These are phyloP conservation scores for Apodemia mormo DNA, from an alignment of 2,888 invertebrate genomes.

Conservation along the genomic window DNA sequence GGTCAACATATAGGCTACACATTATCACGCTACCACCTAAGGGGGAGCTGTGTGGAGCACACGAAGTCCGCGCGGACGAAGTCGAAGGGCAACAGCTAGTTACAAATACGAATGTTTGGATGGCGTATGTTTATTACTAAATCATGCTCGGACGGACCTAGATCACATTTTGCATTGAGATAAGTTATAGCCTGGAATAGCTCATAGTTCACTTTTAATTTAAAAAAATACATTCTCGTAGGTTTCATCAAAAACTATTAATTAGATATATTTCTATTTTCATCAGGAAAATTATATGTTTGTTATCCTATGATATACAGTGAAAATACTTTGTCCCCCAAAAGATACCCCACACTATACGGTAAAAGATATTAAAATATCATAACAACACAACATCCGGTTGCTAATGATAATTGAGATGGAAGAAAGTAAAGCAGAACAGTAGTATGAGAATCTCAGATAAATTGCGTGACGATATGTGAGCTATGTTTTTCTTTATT, in stretches of 20 bases:
- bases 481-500: constrained; percentile 12
- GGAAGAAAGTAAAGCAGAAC: constrained; percentile 11
- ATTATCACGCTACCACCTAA: too few relatives aligned
- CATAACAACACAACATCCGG: neutral
- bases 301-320: neutral
- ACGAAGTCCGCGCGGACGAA: too few relatives aligned
- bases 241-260: neutral
- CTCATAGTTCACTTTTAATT: too few relatives aligned
- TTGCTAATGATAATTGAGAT: neutral
- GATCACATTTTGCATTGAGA: too few relatives aligned
- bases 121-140: too few relatives aligned
- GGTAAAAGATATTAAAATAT: neutral
- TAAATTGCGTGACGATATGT: constrained; percentile 7
- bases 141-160: too few relatives aligned
- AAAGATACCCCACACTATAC: neutral
- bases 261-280: neutral
- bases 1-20: too few relatives aligned
- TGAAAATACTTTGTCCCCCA: neutral
- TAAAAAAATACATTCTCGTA: too few relatives aligned
- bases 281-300: neutral
- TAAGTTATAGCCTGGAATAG: too few relatives aligned
- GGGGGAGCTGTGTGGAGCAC: too few relatives aligned
- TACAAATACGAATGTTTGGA: too few relatives aligned
- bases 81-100: too few relatives aligned
- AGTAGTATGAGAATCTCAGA: constrained; percentile 5